Evolutionary conservation across 2,113 vertebrate species (phyloP), one percentile per base, ranked within the genome.

Genomic region (Trichomycterus rosablanca): DNA sequence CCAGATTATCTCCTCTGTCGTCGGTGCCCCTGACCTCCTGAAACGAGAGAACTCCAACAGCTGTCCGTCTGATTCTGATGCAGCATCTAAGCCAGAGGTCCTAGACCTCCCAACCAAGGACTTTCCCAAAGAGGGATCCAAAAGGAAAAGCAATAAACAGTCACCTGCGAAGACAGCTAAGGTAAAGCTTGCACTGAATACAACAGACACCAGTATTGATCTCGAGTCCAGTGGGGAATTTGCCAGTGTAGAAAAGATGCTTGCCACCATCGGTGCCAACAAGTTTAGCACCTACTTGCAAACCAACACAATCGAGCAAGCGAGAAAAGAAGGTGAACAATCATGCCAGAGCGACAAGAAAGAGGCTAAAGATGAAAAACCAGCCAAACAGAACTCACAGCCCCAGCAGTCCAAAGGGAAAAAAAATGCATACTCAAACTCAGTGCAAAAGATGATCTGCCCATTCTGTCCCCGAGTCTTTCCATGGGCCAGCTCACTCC

Each of bases 1-100:
- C 54, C 95, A 99, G 86, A 99, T 99, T 68, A 99, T 99, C 82
- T 92, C 92, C 3, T 98, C 95, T 0, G 96, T 97, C 65, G 96
- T 94, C 4, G 91, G 89, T 0, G 93, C 91, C 11, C 57, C 66
- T 40, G 71, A 70, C 40, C 71, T 73, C 28, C 58, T 73, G 8
- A 73, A 73, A 55, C 45, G 67, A 9, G 71, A 73, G 15, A 52
- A 40, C 35, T 50, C 59, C 22, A 67, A 59, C 15, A 24, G n/a
- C n/a, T n/a, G 26, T 8, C 35, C 23, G 53, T 18, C 40, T 34
- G 42, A 66, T 30, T 59, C 59, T 30, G 59, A 53, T 5, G 34
- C 30, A 23, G 40, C 12, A 20, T 23, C 48, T 44, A 60, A 54
- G 18, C 40, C 53, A 26, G 56, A 67, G 18, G 40, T 49, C 43